Evolutionary conservation across 2,113 vertebrate genomes (phyloP).

Genomic region (Balaenoptera acutorostrata): DNA sequence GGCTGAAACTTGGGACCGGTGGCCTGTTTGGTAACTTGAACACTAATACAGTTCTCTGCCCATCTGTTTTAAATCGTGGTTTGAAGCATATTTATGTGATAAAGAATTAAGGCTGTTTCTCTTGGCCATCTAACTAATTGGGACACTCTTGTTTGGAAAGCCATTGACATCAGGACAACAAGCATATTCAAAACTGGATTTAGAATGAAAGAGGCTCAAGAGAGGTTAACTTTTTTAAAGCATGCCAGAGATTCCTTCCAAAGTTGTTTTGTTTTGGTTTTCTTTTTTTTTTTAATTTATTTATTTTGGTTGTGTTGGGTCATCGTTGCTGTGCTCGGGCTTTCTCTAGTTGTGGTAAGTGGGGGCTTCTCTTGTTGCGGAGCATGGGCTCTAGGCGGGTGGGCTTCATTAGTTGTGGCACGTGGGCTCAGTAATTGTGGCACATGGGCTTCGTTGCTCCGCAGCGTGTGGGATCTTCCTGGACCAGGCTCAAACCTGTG

Average conservation of each 20-base stretch:
- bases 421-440: no score
- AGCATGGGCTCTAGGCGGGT: no score
- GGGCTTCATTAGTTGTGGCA: no score
- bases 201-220: conserved; percentile 50
- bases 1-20: background rate
- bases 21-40: background rate
- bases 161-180: conserved; percentile 72
- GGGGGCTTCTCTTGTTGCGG: no score
- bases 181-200: conserved; percentile 72
- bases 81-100: conserved; percentile 78
- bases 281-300: background rate
- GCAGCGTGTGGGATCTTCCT: no score
- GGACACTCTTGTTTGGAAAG: conserved; percentile 77
- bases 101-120: conserved; percentile 80
- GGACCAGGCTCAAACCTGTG: no score
- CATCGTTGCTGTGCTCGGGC: no score
- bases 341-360: no score
- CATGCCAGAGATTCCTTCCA: conserved; percentile 37
- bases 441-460: no score
- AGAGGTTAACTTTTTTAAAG: conserved; percentile 67
- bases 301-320: no score
- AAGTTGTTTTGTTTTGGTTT: background rate
- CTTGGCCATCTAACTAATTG: conserved; percentile 77
- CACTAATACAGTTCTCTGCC: conserved; percentile 53
- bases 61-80: conserved; percentile 80